Conservation (phyloP, 2,888 invertebrate genomes). For the Stenolophus ochropezus region DNA sequence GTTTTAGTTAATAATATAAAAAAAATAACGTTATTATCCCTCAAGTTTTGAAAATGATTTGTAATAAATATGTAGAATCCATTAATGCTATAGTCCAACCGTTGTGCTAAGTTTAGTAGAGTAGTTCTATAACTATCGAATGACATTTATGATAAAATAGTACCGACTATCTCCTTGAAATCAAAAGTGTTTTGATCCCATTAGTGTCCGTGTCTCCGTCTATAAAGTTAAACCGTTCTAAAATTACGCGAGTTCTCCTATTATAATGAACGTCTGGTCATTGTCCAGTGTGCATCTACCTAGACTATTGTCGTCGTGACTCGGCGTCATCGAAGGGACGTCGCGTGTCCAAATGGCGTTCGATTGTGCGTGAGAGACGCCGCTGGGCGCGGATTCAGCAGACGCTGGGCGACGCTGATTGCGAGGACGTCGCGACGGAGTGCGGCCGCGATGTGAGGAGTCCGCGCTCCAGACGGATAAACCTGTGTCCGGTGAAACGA, state of each 20-base stretch:
- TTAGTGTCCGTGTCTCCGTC: no score
- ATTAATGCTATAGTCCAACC: no score
- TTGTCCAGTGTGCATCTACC: neutral
- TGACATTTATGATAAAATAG: no score
- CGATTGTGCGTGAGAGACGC: constrained; percentile 29
- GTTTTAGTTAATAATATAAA: no score
- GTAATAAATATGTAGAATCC: no score
- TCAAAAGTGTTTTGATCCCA: no score
- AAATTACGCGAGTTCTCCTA: neutral
- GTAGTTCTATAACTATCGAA: no score
- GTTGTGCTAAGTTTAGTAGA: no score
- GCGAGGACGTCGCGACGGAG: neutral
- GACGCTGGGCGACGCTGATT: neutral
- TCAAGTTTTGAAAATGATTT: no score
- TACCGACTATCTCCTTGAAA: no score
- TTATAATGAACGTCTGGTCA: neutral
- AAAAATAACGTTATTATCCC: no score
- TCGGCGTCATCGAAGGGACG: constrained; percentile 4
- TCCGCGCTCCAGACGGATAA: constrained; percentile 3
- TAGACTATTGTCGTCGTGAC: neutral
- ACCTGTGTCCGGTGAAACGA: constrained; percentile 42
- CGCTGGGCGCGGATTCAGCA: neutral
- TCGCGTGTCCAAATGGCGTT: constrained; percentile 2
- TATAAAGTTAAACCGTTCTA: neutral
- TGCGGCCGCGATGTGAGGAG: neutral